Conservation (phyloP, 2,888 invertebrate species). For the Drosophila pseudotalamancana region DNA sequence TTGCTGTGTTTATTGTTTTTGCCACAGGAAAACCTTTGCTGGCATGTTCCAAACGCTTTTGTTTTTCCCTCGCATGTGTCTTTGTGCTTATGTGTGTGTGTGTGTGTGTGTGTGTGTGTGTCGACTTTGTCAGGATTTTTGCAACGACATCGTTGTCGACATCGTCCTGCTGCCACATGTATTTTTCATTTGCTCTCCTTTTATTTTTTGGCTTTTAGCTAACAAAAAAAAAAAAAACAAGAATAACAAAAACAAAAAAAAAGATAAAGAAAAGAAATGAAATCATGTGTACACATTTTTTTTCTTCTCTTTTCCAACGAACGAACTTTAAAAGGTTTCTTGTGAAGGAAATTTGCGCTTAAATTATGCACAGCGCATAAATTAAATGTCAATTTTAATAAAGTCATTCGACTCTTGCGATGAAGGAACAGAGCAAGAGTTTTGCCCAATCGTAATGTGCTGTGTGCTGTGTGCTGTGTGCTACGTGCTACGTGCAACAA, state of each 20-base stretch:
- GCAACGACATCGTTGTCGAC: slow-evolving; percentile 35
- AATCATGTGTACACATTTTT: too few relatives aligned
- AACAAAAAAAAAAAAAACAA: slow-evolving; percentile 1
- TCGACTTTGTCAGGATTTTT: slow-evolving; percentile 51
- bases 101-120: slow-evolving; percentile 24
- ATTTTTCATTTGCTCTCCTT: slow-evolving; percentile 5
- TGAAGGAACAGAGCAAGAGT: neutral
- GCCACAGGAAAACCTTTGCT: slow-evolving; percentile 54
- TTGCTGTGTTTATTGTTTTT: slow-evolving; percentile 55
- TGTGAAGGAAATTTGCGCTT: slow-evolving; percentile 40
- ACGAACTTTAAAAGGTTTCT: slow-evolving; percentile 31
- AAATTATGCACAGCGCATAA: slow-evolving; percentile 61
- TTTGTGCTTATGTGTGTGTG: neutral
- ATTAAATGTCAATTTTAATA: slow-evolving; percentile 70
- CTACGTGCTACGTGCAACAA: too few relatives aligned
- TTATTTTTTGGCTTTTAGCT: slow-evolving; percentile 8
- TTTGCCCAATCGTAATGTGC: slow-evolving; percentile 44
- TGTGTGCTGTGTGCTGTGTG: neutral
- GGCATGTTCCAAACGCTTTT: slow-evolving; percentile 55
- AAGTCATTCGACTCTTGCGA: slow-evolving; percentile 56
- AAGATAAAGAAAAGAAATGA: too few relatives aligned
- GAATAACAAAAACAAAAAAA: too few relatives aligned
- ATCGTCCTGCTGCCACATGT: slow-evolving; percentile 17
- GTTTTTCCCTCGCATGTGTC: slow-evolving; percentile 22
- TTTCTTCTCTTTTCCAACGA: neutral